These are phyloP conservation scores for Amphibalanus amphitrite DNA, from an alignment of 1,140 invertebrate species.

Conservation along the genomic window DNA sequence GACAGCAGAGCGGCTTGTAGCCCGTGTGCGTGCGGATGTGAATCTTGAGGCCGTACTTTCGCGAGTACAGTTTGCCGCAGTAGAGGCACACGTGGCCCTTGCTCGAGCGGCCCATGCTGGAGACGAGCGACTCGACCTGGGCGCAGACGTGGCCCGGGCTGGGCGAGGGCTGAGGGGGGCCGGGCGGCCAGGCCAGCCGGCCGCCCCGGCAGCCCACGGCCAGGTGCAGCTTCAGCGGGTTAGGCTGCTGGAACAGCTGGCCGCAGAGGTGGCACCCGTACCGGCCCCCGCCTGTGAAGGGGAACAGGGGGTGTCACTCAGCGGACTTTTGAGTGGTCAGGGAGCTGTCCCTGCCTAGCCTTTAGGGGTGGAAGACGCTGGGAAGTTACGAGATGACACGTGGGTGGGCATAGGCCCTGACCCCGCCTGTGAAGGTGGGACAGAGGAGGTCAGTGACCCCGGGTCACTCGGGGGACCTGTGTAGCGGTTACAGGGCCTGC, in stretches of 20 bases:
- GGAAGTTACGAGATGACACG: no score
- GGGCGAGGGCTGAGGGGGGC: not conserved
- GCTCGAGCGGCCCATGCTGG: conserved; percentile 53
- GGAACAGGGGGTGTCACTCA: no score
- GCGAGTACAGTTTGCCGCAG: conserved; percentile 74
- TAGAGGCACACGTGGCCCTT: conserved; percentile 64
- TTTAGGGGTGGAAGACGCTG: no score
- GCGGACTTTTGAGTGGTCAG: no score
- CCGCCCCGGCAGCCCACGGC: conserved; percentile 45
- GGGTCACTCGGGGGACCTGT: no score
- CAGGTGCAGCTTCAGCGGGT: conserved; percentile 73
- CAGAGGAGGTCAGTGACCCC: no score
- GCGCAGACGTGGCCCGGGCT: conserved; percentile 24
- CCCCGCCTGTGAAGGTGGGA: no score
- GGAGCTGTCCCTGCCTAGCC: no score
- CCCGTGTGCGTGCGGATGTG: conserved; percentile 61
- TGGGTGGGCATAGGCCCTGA: no score
- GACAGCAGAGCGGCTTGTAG: conserved; percentile 74
- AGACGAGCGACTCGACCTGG: conserved; percentile 55
- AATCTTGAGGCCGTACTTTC: conserved; percentile 83
- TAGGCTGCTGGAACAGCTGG: conserved; percentile 54
- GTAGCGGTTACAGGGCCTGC: no score
- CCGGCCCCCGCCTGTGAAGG: conserved; percentile 33
- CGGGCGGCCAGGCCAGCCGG: conserved; percentile 36
- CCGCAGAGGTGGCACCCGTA: conserved; percentile 62